phyloP scores from a whole-genome alignment of 2,888 invertebrate genomes.

The Diaprepes abbreviatus region DNA sequence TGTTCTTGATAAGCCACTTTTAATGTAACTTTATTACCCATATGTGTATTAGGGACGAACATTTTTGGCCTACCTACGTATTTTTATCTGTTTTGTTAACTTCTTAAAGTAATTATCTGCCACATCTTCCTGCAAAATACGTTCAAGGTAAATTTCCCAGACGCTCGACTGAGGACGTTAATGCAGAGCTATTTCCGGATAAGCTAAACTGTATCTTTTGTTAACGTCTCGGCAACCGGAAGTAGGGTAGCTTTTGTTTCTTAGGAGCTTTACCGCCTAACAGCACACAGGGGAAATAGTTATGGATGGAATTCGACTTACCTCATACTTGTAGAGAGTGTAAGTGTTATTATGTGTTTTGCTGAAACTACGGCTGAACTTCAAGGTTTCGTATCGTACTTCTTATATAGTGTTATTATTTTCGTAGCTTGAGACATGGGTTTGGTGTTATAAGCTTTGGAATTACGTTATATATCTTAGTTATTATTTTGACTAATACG shows the following conservation, averaged over 20 bases:
- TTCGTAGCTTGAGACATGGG: neutral
- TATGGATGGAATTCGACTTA: constrained; percentile 40
- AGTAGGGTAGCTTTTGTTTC: constrained; percentile 36
- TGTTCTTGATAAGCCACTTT: too few relatives aligned
- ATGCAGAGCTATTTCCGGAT: constrained; percentile 34
- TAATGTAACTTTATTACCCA: too few relatives aligned
- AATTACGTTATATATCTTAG: too few relatives aligned
- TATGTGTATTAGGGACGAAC: too few relatives aligned
- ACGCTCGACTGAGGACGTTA: constrained; percentile 21
- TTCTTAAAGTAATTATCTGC: constrained; percentile 18
- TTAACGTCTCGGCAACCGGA: constrained; percentile 34
- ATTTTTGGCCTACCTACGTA: neutral
- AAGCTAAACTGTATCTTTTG: constrained; percentile 38
- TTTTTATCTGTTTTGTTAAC: constrained; percentile 18
- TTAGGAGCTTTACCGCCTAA: constrained; percentile 33
- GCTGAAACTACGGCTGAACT: constrained; percentile 13
- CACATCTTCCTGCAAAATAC: constrained; percentile 9
- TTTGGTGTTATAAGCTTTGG: too few relatives aligned
- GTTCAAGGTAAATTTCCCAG: constrained; percentile 33
- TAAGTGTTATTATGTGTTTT: constrained; percentile 36
- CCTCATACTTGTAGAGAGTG: constrained; percentile 21
- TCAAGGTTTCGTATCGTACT: constrained; percentile 9
- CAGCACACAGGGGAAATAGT: constrained; percentile 44
- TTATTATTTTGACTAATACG: too few relatives aligned
- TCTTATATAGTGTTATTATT: neutral